These are phyloP conservation scores for Pluvialis apricaria DNA, from an alignment of 2,113 vertebrate species.

Conservation along the genomic window DNA sequence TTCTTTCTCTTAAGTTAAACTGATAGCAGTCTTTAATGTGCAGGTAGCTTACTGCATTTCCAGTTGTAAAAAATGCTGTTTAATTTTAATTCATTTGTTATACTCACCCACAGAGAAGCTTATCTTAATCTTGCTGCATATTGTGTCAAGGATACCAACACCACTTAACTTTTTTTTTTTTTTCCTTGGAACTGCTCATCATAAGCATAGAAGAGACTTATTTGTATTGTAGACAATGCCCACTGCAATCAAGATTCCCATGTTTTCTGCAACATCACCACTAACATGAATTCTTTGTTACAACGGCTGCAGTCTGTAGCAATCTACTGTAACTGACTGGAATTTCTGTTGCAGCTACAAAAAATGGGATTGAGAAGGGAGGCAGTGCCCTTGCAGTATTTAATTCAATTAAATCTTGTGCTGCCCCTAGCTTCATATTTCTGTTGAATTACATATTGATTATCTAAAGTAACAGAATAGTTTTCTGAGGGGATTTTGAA, in stretches of 20 bases:
- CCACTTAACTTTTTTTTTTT: background rate
- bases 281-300: background rate
- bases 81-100: conserved; percentile 22
- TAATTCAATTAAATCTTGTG: background rate
- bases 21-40: background rate
- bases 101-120: background rate
- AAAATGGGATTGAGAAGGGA: background rate
- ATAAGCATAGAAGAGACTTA: background rate
- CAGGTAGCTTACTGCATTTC: background rate
- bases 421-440: background rate
- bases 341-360: background rate
- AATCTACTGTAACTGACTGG: background rate
- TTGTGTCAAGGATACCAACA: conserved; percentile 17
- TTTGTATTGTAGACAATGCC: background rate
- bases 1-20: background rate
- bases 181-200: background rate
- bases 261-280: background rate
- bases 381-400: background rate
- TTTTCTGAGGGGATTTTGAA: background rate
- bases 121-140: conserved; percentile 6
- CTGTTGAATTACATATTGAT: background rate
- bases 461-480: background rate
- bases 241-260: background rate
- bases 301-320: background rate
- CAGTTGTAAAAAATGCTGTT: background rate